Conservation (phyloP, 2,888 invertebrate species). For the Margaritifera margaritifera region DNA sequence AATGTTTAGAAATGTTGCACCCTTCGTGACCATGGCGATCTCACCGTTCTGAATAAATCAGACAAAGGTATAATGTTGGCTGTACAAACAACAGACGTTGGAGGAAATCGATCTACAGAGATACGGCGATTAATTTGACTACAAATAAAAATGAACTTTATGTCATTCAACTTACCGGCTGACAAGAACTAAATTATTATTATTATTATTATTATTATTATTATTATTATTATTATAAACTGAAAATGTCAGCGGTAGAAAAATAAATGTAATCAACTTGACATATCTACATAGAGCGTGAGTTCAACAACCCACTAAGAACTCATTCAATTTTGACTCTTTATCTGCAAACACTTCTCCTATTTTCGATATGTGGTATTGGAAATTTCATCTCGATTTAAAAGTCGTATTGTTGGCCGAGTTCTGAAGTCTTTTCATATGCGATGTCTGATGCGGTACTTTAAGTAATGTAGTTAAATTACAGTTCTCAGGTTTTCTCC, state of each 20-base stretch:
- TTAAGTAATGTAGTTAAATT: not conserved
- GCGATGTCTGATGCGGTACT: no score
- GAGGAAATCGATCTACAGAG: not conserved
- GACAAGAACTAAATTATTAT: no score
- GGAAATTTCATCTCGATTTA: not conserved
- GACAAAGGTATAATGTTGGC: not conserved
- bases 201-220: no score
- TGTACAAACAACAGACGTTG: not conserved
- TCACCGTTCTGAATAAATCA: conserved; percentile 36
- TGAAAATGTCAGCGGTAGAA: no score
- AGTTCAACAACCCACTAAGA: no score
- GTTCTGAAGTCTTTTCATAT: not conserved
- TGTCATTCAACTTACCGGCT: no score
- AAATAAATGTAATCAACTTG: no score
- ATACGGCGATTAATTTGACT: not conserved
- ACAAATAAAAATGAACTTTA: no score
- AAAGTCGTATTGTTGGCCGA: not conserved
- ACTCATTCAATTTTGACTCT: no score
- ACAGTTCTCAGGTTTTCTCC: conserved; percentile 21
- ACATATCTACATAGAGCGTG: no score
- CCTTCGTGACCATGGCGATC: conserved; percentile 36
- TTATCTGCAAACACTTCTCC: no score
- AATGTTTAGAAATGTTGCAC: conserved; percentile 44
- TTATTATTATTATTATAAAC: no score
- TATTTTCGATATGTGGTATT: not conserved